A percentile compares a stretch with the other conserved stretches of the same genome.
Conservation (phyloP, 2,888 invertebrate species). For the Plemyria rubiginata region DNA sequence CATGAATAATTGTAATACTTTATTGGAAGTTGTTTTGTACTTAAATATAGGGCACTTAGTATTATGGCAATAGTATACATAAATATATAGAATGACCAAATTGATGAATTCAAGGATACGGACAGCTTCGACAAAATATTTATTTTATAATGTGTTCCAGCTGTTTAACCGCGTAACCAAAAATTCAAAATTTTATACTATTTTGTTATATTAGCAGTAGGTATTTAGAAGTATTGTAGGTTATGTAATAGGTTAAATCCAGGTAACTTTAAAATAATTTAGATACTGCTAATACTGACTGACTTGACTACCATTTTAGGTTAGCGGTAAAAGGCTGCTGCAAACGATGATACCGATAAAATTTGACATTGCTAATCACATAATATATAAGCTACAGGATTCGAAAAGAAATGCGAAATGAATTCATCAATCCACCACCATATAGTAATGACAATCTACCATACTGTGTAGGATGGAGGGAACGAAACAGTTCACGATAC, state of each 20-base stretch:
- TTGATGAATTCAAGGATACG: constrained; percentile 14
- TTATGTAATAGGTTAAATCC: no score
- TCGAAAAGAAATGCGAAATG: constrained; percentile 1
- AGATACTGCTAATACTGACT: no score
- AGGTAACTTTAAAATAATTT: no score
- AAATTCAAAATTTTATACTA: no score
- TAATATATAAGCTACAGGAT: background rate
- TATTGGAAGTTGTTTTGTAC: background rate
- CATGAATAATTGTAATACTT: background rate
- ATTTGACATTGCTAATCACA: background rate
- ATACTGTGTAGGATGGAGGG: constrained; percentile 40
- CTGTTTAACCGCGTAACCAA: no score
- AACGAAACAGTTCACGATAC: constrained; percentile 22
- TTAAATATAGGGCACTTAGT: background rate
- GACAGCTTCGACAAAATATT: background rate
- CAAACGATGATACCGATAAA: no score
- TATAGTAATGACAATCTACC: constrained; percentile 32
- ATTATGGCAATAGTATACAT: background rate
- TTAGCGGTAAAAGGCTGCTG: no score
- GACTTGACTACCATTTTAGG: no score
- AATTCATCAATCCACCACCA: constrained; percentile 22
- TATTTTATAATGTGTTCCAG: no score
- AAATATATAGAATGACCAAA: background rate
- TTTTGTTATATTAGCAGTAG: no score
- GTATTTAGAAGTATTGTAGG: no score